phyloP scores from a whole-genome alignment of 1,140 invertebrate genomes.

The Drosophila littoralis region DNA sequence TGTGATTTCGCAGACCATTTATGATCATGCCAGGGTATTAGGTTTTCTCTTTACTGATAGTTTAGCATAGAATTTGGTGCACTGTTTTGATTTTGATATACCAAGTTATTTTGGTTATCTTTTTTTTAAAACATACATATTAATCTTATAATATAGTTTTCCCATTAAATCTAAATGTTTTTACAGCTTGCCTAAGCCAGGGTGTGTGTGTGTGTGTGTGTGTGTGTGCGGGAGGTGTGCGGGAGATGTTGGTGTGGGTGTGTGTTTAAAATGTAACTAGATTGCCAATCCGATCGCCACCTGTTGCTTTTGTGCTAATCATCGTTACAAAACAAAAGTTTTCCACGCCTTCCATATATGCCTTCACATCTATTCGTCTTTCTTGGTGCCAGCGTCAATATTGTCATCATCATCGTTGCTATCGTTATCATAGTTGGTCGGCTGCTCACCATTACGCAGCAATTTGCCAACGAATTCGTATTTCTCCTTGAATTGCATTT shows the following conservation, averaged over 20 bases:
- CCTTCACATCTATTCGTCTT: conserved; percentile 31
- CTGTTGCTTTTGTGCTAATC: conserved; percentile 36
- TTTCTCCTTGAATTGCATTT: conserved; percentile 98
- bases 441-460: conserved; percentile 95
- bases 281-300: conserved; percentile 22
- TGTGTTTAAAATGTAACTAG: conserved; percentile 31
- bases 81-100: conserved; percentile 29
- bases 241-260: background rate
- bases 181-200: conserved; percentile 37
- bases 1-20: conserved; percentile 6
- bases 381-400: conserved; percentile 64
- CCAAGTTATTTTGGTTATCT: conserved; percentile 23
- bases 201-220: conserved; percentile 1
- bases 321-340: conserved; percentile 32
- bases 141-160: conserved; percentile 42
- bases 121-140: conserved; percentile 43
- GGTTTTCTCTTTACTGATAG: background rate
- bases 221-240: background rate
- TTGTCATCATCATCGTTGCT: conserved; percentile 87
- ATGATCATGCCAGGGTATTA: conserved; percentile 10
- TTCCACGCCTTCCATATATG: conserved; percentile 3
- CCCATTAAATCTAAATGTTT: conserved; percentile 37
- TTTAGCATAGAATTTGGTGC: conserved; percentile 29
- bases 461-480: conserved; percentile 97
- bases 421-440: conserved; percentile 96